Base-by-base conservation (phyloP, 2,888 invertebrate species). In the Chymomyza procnemis region DNA sequence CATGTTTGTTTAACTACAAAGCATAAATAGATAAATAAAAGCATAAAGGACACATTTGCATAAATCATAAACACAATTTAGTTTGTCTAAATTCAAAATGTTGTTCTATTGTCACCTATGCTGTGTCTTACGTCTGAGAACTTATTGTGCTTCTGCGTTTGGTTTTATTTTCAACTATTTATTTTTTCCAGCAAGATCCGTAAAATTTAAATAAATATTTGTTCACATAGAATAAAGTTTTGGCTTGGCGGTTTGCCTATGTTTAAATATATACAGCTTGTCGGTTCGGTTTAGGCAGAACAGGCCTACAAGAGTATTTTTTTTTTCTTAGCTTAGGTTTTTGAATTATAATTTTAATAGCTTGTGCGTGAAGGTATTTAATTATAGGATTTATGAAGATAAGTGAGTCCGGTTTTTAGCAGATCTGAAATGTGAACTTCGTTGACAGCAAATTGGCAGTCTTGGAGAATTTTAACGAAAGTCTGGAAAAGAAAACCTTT, bases 51-150 rank as follows among this genome's bases (percentile, higher is more conserved):
- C 73, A 76, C 71, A 85, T 83, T 85, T 84, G 86, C 86, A 83
- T 83, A 83, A 83, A 86, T 83, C 86, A 86, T 81, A 83, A 79
- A 75, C 79, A 81, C 75, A 78, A 85, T 85, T 85, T 73, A 85
- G 78, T 48, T 76, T 80, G 76, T 76, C 73, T 74, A 69, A n/a
- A n/a, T 22, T 16, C n/a, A 54, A 54, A 46, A 67, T 66, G 69
- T 60, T 56, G 46, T 52, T 58, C 41, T 69, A 76, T 80, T 82
- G 85, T 80, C 83, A 83, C 75, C 80, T 73, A 64, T 70, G 64
- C 68, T 68, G 64, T 69, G 74, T 75, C 78, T 76, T 85, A 78
- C 82, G 69, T 66, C 65, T 78, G 46, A 14, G 67, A 74, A 75
- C 68, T 67, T 67, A 71, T 67, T 54, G 69, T 59, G 16, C 61